phyloP scores from a whole-genome alignment of 2,888 invertebrate species.

The Caenorhabditis afra region DNA sequence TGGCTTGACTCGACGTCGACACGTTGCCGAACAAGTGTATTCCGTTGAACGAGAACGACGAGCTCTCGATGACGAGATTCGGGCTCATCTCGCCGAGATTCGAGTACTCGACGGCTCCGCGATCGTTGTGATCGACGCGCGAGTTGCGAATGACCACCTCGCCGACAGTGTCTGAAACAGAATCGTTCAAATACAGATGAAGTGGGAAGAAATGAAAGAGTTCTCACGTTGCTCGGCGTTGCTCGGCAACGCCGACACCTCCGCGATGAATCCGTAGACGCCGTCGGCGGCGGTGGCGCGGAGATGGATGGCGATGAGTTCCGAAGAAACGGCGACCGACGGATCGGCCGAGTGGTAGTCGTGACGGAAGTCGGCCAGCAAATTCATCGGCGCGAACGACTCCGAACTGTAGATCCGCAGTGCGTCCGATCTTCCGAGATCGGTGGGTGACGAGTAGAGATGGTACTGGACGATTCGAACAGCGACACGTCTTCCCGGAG shows the following conservation, averaged over 20 bases:
- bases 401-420: conserved; percentile 72
- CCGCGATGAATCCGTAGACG: conserved; percentile 96
- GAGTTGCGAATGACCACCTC: conserved; percentile 73
- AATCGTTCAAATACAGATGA: too few species aligned
- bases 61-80: conserved; percentile 82
- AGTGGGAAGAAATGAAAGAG: neutral
- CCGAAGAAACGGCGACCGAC: conserved; percentile 56
- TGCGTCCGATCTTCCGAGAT: conserved; percentile 76
- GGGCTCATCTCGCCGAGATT: conserved; percentile 72
- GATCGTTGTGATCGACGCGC: conserved; percentile 75
- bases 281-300: conserved; percentile 95
- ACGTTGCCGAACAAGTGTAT: conserved; percentile 94
- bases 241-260: conserved; percentile 91
- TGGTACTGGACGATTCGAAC: conserved; percentile 87
- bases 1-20: conserved; percentile 90
- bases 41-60: conserved; percentile 91
- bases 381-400: conserved; percentile 65
- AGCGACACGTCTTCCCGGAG: conserved; percentile 84
- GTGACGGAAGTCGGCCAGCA: conserved; percentile 66
- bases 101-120: conserved; percentile 75
- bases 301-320: conserved; percentile 88
- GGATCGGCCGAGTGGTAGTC: conserved; percentile 49
- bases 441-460: conserved; percentile 72
- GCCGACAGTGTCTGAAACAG: conserved; percentile 67
- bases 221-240: conserved; percentile 60